Evolutionary conservation across 2,113 vertebrate genomes (phyloP).

Genomic region (Limnothrissa miodon): DNA sequence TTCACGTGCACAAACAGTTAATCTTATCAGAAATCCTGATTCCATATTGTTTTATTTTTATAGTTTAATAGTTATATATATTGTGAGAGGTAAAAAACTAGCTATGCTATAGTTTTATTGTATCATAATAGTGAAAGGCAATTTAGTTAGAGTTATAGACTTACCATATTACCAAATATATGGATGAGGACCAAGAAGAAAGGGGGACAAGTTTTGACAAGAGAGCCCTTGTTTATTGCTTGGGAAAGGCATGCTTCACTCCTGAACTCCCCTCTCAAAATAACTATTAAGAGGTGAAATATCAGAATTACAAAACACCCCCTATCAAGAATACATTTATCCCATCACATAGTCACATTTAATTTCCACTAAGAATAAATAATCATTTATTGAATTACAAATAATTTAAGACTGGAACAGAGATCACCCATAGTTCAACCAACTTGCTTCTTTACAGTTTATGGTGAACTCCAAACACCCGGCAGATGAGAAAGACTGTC

Average conservation of each 20-base stretch:
- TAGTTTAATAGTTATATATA: too few species aligned
- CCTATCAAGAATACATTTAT: conserved; percentile 14
- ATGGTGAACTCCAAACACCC: conserved; percentile 75
- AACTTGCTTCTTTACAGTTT: conserved; percentile 74
- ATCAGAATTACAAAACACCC: conserved; percentile 12
- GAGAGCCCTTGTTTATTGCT: conserved; percentile 15
- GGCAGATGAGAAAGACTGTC: conserved; percentile 83
- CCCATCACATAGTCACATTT: conserved; percentile 11
- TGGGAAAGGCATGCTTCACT: conserved; percentile 14
- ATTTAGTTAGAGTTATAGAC: background rate
- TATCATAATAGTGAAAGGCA: too few species aligned
- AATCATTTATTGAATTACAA: conserved; percentile 96
- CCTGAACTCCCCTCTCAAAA: conserved; percentile 5
- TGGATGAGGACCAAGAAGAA: background rate
- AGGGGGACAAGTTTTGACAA: background rate
- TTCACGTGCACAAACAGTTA: too few species aligned
- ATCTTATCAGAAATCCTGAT: background rate
- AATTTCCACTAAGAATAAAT: conserved; percentile 77
- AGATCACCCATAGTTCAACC: conserved; percentile 80
- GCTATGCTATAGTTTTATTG: too few species aligned
- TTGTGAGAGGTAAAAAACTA: too few species aligned
- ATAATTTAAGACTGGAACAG: conserved; percentile 99
- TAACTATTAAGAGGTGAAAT: conserved; percentile 1
- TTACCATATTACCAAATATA: background rate
- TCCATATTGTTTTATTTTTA: background rate